Evolutionary conservation across 2,113 vertebrate genomes (phyloP).

Genomic region (Mastomys natalensis): DNA sequence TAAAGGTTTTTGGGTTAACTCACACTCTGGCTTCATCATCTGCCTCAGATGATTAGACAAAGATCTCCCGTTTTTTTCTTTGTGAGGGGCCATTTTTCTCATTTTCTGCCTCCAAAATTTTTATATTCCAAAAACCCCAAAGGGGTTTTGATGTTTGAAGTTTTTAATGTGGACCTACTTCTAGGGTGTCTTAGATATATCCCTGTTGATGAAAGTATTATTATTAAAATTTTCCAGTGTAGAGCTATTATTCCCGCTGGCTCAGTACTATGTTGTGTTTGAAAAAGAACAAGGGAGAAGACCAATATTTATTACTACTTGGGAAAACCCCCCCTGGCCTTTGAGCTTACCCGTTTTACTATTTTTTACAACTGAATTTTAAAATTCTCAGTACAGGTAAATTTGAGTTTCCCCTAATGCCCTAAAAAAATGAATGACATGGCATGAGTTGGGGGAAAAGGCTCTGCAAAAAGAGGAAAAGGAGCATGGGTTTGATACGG

Average conservation of each 20-base stretch:
- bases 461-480: too few relatives aligned
- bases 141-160: slow-evolving; percentile 54
- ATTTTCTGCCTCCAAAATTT: slow-evolving; percentile 69
- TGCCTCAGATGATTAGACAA: slow-evolving; percentile 50
- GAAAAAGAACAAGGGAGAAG: slow-evolving; percentile 8
- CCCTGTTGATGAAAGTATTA: neutral
- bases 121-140: slow-evolving; percentile 63
- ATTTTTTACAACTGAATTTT: neutral
- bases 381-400: neutral
- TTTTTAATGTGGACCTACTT: slow-evolving; percentile 53
- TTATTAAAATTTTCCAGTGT: slow-evolving; percentile 40
- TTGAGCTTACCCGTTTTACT: neutral
- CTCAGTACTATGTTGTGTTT: neutral
- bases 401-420: neutral
- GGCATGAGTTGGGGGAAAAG: neutral
- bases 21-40: neutral
- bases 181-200: slow-evolving; percentile 15
- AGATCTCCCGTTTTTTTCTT: slow-evolving; percentile 47
- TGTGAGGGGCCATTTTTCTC: slow-evolving; percentile 57
- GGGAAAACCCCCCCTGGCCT: neutral
- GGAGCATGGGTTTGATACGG: too few relatives aligned
- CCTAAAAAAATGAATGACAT: neutral
- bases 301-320: neutral
- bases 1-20: slow-evolving; percentile 49
- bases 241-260: neutral